phyloP scores from a whole-genome alignment of 2,888 invertebrate genomes.

The Heliconius erato region DNA sequence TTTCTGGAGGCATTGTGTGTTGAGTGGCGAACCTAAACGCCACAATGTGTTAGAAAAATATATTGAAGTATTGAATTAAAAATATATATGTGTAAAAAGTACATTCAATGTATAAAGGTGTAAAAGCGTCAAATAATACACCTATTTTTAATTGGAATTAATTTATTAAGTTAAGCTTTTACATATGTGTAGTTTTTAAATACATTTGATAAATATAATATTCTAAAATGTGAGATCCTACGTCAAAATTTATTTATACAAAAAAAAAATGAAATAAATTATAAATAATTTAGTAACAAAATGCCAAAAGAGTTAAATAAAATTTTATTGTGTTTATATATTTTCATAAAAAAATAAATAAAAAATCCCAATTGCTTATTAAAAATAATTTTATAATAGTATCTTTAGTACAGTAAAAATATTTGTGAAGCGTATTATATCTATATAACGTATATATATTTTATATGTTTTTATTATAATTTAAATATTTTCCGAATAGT shows the following conservation, averaged over 20 bases:
- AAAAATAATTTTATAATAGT: neutral
- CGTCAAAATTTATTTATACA: neutral
- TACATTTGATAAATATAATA: neutral
- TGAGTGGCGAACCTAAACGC: no score
- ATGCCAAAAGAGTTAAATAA: no score
- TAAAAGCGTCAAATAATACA: neutral
- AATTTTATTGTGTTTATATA: neutral
- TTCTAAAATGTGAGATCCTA: no score
- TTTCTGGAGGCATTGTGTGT: no score
- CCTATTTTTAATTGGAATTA: neutral
- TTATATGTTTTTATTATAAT: neutral
- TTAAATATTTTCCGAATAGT: neutral
- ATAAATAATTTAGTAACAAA: no score
- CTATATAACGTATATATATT: neutral
- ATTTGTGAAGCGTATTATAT: neutral
- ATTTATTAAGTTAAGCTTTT: constrained; percentile 6
- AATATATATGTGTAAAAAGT: no score
- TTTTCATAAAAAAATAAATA: neutral
- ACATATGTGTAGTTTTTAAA: neutral
- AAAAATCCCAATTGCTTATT: neutral
- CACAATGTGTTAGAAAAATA: no score
- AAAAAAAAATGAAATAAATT: no score
- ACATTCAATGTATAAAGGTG: neutral
- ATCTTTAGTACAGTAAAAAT: neutral
- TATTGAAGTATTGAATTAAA: no score